These are phyloP conservation scores for Anas platyrhynchos DNA, from an alignment of 2,113 vertebrate species.

Conservation along the genomic window DNA sequence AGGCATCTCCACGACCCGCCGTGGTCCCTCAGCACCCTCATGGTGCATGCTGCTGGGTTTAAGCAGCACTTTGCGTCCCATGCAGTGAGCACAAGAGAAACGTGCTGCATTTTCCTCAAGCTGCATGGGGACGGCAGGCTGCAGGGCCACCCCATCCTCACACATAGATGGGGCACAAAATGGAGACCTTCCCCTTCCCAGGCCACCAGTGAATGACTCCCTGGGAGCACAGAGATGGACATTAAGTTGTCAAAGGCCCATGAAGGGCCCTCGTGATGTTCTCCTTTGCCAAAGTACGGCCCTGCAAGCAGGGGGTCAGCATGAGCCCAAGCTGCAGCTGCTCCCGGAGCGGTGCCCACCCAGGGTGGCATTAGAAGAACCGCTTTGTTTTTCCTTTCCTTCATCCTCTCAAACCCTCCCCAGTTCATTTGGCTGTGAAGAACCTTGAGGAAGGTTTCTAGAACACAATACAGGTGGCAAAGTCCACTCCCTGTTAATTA, in stretches of 20 bases:
- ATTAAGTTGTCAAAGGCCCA: background rate
- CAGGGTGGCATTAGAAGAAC: background rate
- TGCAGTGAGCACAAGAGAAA: background rate
- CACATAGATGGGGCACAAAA: background rate
- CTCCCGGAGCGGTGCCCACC: background rate
- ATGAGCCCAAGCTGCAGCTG: background rate
- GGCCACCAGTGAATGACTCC: background rate
- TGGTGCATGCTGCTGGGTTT: background rate
- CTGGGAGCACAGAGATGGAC: background rate
- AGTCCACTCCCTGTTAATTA: slow-evolving; percentile 25
- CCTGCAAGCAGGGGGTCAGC: background rate
- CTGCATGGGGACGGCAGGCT: rapidly evolving
- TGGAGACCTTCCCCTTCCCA: rapidly evolving
- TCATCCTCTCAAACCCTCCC: background rate
- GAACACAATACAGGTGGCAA: background rate
- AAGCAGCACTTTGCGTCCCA: background rate
- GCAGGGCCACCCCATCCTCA: background rate
- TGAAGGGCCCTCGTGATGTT: background rate
- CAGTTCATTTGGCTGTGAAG: background rate
- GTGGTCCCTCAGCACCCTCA: background rate
- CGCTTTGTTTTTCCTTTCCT: background rate
- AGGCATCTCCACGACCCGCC: background rate
- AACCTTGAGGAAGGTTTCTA: background rate
- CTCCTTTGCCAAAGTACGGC: background rate
- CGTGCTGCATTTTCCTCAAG: background rate